Base-by-base conservation (phyloP, 2,797 vertebrate species). In the Myiothlypis chrysogaster region DNA sequence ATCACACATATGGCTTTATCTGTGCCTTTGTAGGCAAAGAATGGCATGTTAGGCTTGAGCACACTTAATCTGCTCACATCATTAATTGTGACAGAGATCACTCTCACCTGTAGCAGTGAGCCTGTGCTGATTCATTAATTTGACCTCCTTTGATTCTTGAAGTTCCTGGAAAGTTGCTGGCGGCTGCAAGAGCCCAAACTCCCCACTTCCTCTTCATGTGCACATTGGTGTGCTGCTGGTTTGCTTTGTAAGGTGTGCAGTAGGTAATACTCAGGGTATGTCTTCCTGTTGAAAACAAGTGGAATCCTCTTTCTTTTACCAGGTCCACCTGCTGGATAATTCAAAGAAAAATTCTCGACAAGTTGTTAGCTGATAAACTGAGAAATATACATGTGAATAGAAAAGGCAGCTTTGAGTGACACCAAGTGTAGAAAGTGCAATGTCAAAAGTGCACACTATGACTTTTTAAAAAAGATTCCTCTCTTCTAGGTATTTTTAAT, bases 81-180 rank as follows among this genome's bases (percentile, higher is more conserved):
- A 0, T 53, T 65, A 44, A 44, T 30, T 55, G 73, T 12, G 8
- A 32, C 12, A 1, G 41, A 37, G 46, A 35, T 66, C 20, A 28
- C 32, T 63, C 25, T 83, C 30, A 19, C 63, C 55, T 68, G 2
- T 13, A 70, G 56, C 64, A 46, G 50, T 5, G 6, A 71, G 49
- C 59, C 63, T 77, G 57, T 1, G 5, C 65, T 63, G 59, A 43
- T 79, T 92, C 46, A 63, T 64, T 69, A 4, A 47, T 75, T 63
- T 92, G 73, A 71, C 53, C 30, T 90, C 34, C 37, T 94, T 66
- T 64, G 81, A 32, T 37, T 89, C 56, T 30, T 68, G 44, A 84
- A 73, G 78, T 90, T 95, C 90, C 84, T 94, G 96, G 84, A 83
- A 93, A 93, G 89, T 61, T 71, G 24, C 43, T 4, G 32, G 20